These are phyloP conservation scores for Drosophila pallidifrons DNA, from an alignment of 1,140 invertebrate genomes.

Conservation along the genomic window DNA sequence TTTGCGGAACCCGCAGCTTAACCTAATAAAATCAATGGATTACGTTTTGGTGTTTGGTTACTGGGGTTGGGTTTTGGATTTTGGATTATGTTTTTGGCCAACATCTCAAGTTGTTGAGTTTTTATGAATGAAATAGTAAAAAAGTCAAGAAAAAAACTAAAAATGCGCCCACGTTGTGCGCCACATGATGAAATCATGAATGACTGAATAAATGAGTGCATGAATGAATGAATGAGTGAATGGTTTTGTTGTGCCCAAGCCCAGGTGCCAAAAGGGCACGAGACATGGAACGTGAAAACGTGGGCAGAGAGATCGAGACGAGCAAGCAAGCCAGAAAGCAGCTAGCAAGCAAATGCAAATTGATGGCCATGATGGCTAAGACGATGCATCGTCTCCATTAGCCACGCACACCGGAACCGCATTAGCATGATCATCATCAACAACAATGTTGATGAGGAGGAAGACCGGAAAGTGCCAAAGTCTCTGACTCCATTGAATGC, in stretches of 20 bases:
- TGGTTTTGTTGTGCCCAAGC: conserved; percentile 30
- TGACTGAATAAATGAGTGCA: conserved; percentile 41
- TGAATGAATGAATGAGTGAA: conserved; percentile 14
- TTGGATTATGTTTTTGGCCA: conserved; percentile 17
- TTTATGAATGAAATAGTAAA: conserved; percentile 73
- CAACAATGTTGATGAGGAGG: conserved; percentile 15
- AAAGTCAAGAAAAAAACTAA: conserved; percentile 33
- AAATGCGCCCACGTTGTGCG: conserved; percentile 64
- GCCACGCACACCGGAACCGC: conserved; percentile 73
- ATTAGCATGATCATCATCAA: conserved; percentile 66
- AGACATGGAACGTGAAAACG: conserved; percentile 38
- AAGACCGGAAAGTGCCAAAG: conserved; percentile 66
- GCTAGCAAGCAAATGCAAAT: conserved; percentile 75
- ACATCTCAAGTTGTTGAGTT: conserved; percentile 37
- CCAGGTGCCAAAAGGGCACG: conserved; percentile 78
- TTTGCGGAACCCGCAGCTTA: conserved; percentile 46
- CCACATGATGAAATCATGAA: conserved; percentile 74
- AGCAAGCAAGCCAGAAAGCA: not conserved
- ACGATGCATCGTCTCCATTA: conserved; percentile 55
- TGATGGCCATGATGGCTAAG: conserved; percentile 69
- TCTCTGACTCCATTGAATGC: conserved; percentile 51
- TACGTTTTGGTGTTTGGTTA: conserved; percentile 59
- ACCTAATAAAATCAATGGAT: conserved; percentile 76
- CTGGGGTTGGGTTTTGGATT: conserved; percentile 9
- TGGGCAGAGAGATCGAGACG: conserved; percentile 24